A percentile compares a stretch with the other conserved stretches of the same genome.
Conservation (phyloP, 2,113 vertebrate species). For the Lanius ludovicianus region DNA sequence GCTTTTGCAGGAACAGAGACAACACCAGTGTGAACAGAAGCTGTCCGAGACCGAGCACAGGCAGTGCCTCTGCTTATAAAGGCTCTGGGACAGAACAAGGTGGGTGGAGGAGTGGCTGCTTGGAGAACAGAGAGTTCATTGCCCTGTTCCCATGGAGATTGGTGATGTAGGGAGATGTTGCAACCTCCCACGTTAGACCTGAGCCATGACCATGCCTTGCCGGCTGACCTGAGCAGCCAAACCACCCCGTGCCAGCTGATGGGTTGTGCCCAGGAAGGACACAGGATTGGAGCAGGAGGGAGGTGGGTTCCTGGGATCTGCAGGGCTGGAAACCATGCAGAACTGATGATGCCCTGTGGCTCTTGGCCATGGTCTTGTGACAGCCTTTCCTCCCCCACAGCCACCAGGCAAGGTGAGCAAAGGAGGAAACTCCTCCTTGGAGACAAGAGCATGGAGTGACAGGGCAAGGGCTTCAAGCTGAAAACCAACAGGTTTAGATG, state of each 20-base stretch:
- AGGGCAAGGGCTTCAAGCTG: not conserved
- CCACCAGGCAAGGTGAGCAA: not conserved
- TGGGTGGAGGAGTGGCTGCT: not conserved
- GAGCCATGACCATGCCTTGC: not conserved
- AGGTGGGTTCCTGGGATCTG: not conserved
- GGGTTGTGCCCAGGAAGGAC: not conserved
- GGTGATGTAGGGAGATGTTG: constrained; percentile 49
- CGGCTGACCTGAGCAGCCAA: not conserved
- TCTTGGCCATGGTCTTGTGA: not conserved
- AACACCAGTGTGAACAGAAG: not conserved
- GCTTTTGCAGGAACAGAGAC: not conserved
- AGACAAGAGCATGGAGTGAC: not conserved
- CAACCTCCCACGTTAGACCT: not conserved
- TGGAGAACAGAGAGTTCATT: not conserved
- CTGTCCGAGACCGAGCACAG: not conserved
- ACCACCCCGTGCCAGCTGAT: not conserved
- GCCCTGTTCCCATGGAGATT: not conserved
- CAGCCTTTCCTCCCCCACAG: not conserved
- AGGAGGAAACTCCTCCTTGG: not conserved
- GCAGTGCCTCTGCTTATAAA: not conserved
- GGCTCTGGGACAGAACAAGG: not conserved
- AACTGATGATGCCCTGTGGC: not conserved
- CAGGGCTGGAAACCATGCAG: not conserved
- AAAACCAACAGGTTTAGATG: not conserved
- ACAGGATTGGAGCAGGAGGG: constrained; percentile 49